Evolutionary conservation across 2,113 vertebrate genomes (phyloP).

Genomic region (Oncorhynchus keta): DNA sequence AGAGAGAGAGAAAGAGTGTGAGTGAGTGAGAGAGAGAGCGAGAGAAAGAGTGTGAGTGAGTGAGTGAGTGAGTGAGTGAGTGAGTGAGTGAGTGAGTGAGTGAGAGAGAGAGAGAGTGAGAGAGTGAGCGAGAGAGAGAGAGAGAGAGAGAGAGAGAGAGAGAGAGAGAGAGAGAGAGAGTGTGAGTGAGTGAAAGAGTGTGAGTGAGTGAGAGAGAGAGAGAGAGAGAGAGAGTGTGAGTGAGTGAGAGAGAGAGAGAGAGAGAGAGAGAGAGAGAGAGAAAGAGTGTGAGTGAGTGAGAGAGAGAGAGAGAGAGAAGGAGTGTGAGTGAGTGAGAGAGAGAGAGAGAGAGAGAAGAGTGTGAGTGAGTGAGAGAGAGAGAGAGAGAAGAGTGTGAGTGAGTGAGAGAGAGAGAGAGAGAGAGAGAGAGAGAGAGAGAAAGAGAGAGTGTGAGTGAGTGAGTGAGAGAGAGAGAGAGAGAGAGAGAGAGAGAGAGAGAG

Average conservation of each 20-base stretch:
- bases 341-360: too few species aligned
- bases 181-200: too few species aligned
- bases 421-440: not conserved
- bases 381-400: too few species aligned
- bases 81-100: too few species aligned
- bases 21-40: not conserved
- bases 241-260: not conserved
- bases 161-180: not conserved
- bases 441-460: too few species aligned
- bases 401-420: not conserved
- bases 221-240: too few species aligned
- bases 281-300: not conserved
- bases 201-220: not conserved
- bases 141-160: not conserved
- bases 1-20: not conserved
- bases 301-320: too few species aligned
- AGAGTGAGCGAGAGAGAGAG: not conserved
- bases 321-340: not conserved
- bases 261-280: not conserved
- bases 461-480: not conserved
- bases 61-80: too few species aligned
- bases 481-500: too few species aligned
- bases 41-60: too few species aligned
- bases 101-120: slow-evolving; percentile 1
- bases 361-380: not conserved